Evolutionary conservation across 2,113 vertebrate species (phyloP).

Genomic region (Sinocyclocheilus rhinocerous): DNA sequence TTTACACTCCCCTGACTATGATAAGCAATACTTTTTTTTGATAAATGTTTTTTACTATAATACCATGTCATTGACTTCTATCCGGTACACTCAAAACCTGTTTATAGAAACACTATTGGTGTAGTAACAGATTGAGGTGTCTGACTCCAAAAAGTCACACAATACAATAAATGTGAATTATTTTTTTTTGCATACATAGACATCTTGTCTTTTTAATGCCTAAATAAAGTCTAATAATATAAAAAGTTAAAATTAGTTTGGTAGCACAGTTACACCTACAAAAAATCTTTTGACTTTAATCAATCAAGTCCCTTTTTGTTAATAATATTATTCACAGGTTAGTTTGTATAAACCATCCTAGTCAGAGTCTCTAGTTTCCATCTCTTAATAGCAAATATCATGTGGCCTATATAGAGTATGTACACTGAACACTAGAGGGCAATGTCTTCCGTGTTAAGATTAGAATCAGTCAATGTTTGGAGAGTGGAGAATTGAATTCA

Average conservation of each 20-base stretch:
- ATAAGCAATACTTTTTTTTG: not conserved
- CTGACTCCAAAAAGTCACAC: not conserved
- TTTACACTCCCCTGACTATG: too few relatives aligned
- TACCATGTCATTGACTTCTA: not conserved
- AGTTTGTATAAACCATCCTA: not conserved
- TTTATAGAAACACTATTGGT: not conserved
- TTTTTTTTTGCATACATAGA: not conserved
- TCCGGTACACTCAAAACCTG: not conserved
- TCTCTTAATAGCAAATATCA: not conserved
- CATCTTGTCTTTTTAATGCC: not conserved
- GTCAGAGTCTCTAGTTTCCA: not conserved
- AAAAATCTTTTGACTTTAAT: not conserved
- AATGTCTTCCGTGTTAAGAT: constrained; percentile 5
- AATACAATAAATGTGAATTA: not conserved
- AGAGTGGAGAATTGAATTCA: not conserved
- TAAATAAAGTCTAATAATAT: too few relatives aligned
- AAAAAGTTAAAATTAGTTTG: too few relatives aligned
- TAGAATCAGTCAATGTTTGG: not conserved
- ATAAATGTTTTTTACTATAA: not conserved
- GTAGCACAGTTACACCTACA: not conserved
- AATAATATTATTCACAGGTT: not conserved
- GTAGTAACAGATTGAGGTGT: not conserved
- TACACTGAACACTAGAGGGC: constrained; percentile 68
- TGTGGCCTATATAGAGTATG: not conserved
- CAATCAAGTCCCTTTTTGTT: not conserved